Evolutionary conservation across 2,888 invertebrate species (phyloP), one percentile per base, ranked within the genome.

Genomic region (Sepiola atlantica): DNA sequence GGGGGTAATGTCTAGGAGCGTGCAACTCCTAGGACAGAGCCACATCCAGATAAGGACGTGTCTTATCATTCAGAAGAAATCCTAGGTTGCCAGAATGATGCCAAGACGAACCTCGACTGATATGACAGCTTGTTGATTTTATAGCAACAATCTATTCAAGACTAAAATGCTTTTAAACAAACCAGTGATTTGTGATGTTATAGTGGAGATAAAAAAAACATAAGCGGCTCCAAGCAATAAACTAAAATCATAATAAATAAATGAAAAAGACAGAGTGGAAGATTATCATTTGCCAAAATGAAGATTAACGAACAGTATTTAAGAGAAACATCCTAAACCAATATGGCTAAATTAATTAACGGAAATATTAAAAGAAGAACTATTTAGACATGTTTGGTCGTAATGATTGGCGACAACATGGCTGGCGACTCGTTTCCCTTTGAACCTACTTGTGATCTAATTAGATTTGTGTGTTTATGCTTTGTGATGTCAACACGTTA

Each of bases 401-500:
- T 77, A 77, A 77, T n/a, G 77, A 77, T 32, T 77, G 77, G n/a
- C 77, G n/a, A 77, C 77, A 77, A 12, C 77, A 32, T 77, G 77
- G 32, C 77, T 77, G 77, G n/a, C 77, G n/a, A 77, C 77, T 77
- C 18, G 21, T 14, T 77, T 77, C 77, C n/a, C 77, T 77, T 77
- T 77, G 4, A n/a, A 32, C 16, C 77, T 77, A 77, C n/a, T 77
- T 77, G 32, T 77, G n/a, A 16, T 77, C 77, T 77, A 77, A 77
- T 77, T 77, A 77, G 77, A 77, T 77, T 77, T 77, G n/a, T 32
- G 16, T 16, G 32, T 77, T 77, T 12, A n/a, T 77, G 77, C 77
- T 18, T 77, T 77, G 77, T 77, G 77, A 77, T 77, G 77, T 77
- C 77, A 77, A 77, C 77, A 77, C 77, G n/a, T 77, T 77, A 77